phyloP scores from a whole-genome alignment of 2,113 vertebrate genomes.

The Brachyistius frenatus region DNA sequence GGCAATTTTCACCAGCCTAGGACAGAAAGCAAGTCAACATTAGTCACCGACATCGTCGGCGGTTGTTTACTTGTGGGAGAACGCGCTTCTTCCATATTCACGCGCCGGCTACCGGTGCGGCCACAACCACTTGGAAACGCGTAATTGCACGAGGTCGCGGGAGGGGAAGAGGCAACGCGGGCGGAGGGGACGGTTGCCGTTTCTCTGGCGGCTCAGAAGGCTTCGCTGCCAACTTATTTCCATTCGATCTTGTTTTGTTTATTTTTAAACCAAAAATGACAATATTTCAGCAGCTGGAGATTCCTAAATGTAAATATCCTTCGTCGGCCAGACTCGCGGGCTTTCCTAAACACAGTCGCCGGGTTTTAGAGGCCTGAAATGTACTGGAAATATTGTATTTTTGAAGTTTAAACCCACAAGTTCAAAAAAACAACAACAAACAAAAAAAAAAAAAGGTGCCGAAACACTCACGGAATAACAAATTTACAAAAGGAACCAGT shows the following conservation, averaged over 20 bases:
- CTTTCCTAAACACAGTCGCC: no score
- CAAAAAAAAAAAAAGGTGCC: no score
- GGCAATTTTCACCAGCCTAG: conserved; percentile 97
- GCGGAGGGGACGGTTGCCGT: not conserved
- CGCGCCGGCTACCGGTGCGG: not conserved
- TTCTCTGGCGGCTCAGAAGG: not conserved
- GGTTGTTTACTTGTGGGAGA: conserved; percentile 51
- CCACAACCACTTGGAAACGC: conserved; percentile 20
- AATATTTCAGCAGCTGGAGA: not conserved
- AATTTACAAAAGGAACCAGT: no score
- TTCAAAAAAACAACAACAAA: no score
- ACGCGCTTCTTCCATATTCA: conserved; percentile 44
- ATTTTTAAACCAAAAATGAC: not conserved
- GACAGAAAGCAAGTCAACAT: conserved; percentile 70
- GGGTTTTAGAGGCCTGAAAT: no score
- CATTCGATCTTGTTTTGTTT: not conserved
- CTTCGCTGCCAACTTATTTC: not conserved
- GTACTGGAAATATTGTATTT: no score
- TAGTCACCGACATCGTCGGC: conserved; percentile 50
- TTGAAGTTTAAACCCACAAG: no score
- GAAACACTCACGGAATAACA: no score
- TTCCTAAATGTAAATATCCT: no score
- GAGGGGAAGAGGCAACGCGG: not conserved
- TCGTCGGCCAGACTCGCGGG: no score
- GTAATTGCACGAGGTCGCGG: conserved; percentile 44